Conservation (phyloP, 2,797 vertebrate genomes). For the Huso huso region DNA sequence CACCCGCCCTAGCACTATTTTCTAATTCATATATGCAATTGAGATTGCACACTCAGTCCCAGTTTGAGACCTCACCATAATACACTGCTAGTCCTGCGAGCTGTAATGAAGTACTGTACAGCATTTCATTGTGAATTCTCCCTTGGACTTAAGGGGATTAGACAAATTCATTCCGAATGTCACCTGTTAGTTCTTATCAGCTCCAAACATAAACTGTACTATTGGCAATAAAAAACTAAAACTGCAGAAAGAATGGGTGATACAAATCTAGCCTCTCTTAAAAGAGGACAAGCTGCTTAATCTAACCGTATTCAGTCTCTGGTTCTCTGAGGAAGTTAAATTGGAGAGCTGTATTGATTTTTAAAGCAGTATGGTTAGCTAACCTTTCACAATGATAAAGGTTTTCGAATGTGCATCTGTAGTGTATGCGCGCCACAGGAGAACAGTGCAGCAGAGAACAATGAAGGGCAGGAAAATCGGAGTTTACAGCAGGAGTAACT, state of each 20-base stretch:
- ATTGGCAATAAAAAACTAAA: background rate
- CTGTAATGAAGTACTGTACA: too few relatives aligned
- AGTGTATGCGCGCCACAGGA: background rate
- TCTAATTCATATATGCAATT: too few relatives aligned
- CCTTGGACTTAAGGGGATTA: background rate
- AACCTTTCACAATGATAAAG: conserved; percentile 3
- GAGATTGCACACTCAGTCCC: too few relatives aligned
- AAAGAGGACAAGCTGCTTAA: background rate
- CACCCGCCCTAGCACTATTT: too few relatives aligned
- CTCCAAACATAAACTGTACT: background rate
- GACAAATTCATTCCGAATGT: background rate
- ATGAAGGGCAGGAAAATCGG: background rate
- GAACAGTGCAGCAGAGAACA: background rate
- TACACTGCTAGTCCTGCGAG: too few relatives aligned
- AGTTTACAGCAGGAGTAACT: background rate
- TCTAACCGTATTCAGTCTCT: background rate
- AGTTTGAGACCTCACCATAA: too few relatives aligned
- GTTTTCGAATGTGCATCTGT: background rate
- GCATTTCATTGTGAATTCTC: too few relatives aligned
- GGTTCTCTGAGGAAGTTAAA: background rate
- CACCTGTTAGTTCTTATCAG: conserved; percentile 3
- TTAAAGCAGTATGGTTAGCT: conserved; percentile 5
- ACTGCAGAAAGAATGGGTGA: background rate
- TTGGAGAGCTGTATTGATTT: conserved; percentile 5
- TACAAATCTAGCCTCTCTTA: background rate